These are phyloP conservation scores for Aethina tumida DNA, from an alignment of 1,140 invertebrate species.

Conservation along the genomic window DNA sequence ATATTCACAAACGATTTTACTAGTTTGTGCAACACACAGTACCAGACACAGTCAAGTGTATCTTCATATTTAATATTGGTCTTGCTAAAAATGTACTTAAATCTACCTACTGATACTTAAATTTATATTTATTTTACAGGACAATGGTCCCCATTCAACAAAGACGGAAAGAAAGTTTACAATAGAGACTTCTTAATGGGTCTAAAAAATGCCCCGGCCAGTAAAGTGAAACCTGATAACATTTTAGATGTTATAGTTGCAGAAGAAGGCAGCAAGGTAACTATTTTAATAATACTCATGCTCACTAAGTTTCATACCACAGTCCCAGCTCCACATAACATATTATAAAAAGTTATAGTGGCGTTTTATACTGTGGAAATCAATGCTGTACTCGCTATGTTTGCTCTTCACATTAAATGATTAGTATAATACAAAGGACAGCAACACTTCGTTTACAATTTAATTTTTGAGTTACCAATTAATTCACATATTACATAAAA, in stretches of 20 bases:
- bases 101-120: constrained; percentile 1
- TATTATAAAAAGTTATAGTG: constrained; percentile 5
- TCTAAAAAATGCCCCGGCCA: constrained; percentile 61
- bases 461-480: neutral
- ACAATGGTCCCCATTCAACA: constrained; percentile 80
- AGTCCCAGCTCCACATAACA: constrained; percentile 15
- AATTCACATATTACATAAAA: neutral
- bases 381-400: constrained; percentile 9
- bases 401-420: neutral
- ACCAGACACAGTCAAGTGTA: constrained; percentile 3
- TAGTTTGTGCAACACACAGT: constrained; percentile 3
- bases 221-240: constrained; percentile 61
- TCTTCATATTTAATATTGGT: neutral
- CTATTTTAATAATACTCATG: constrained; percentile 7
- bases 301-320: constrained; percentile 7
- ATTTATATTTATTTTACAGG: constrained; percentile 35
- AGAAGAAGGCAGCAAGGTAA: constrained; percentile 24
- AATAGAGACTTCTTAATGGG: constrained; percentile 68
- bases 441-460: neutral
- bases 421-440: neutral
- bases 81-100: neutral
- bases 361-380: constrained; percentile 13
- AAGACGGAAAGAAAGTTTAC: constrained; percentile 71
- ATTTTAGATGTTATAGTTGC: constrained; percentile 31
- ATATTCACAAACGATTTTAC: neutral